Evolutionary conservation across 2,888 invertebrate genomes (phyloP), one percentile per base, ranked within the genome.

Genomic region (Rhimphoctona megacephalus): DNA sequence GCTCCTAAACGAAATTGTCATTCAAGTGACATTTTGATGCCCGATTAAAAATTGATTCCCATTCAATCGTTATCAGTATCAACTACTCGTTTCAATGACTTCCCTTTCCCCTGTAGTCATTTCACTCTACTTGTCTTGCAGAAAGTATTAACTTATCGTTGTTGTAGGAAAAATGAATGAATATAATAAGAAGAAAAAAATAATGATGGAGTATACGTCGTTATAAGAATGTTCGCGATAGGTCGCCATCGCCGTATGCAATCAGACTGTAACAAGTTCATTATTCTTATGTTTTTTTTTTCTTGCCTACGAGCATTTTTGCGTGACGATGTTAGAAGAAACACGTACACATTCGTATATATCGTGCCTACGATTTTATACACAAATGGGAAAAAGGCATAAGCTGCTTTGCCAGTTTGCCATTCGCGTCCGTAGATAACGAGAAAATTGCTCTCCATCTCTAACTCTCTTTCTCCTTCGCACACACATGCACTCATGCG

Each of bases 351-450:
- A 52, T 81, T 54, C 39, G 43, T 54, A 64, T 43, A 49, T 79
- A 61, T n/a, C 52, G 17, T 52, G 54, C 9, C 43, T 46, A 72
- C 57, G 67, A 39, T 81, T 76, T 81, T 78, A 81, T 84, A 78
- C 81, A 61, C 77, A 57, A 79, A 81, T 30, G 36, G 61, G 49
- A 54, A 70, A 66, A 11, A 66, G 54, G 39, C 70, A 70, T 79
- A 85, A 70, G 80, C 76, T 61, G 69, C 52, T 72, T 70, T 33
- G 66, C 79, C 61, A 72, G 72, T 69, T 66, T 77, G 76, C 76
- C 66, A 77, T 85, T 73, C 85, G 43, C 61, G 61, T 64, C 25
- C 86, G 84, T 76, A 82, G 81, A 87, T 85, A 84, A 85, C 84
- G 78, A 85, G 85, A 84, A 85, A 81, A 85, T 87, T 87, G 84